Conservation (phyloP, 2,888 invertebrate species). For the Clitarchus hookeri region DNA sequence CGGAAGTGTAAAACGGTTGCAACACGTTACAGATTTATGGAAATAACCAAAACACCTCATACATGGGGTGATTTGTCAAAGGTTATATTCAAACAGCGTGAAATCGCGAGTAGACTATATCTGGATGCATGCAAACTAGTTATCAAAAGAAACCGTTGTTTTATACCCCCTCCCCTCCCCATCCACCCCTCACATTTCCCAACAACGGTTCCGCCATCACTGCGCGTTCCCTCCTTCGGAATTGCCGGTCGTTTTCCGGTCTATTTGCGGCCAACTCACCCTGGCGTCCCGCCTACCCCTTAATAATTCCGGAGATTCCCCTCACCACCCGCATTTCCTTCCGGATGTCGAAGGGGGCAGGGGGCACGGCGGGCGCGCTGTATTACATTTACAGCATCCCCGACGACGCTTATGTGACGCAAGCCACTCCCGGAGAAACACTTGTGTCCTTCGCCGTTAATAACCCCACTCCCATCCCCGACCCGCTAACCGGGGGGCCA, state of each 20-base stretch:
- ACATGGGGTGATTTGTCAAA: no score
- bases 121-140: no score
- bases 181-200: no score
- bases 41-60: no score
- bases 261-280: not conserved
- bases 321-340: not conserved
- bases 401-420: not conserved
- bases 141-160: not conserved
- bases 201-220: no score
- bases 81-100: no score
- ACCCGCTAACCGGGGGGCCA: not conserved
- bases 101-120: no score
- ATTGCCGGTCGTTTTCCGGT: not conserved
- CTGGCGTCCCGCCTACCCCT: not conserved
- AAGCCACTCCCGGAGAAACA: not conserved
- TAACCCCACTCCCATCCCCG: not conserved
- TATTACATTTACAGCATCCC: no score
- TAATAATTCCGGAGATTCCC: not conserved
- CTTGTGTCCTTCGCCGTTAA: not conserved
- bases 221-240: not conserved
- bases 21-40: no score
- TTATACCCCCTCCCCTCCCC: not conserved
- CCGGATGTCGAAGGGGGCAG: not conserved
- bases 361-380: no score
- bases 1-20: no score